phyloP scores from a whole-genome alignment of 1,140 invertebrate species.

The Heterodera schachtii region DNA sequence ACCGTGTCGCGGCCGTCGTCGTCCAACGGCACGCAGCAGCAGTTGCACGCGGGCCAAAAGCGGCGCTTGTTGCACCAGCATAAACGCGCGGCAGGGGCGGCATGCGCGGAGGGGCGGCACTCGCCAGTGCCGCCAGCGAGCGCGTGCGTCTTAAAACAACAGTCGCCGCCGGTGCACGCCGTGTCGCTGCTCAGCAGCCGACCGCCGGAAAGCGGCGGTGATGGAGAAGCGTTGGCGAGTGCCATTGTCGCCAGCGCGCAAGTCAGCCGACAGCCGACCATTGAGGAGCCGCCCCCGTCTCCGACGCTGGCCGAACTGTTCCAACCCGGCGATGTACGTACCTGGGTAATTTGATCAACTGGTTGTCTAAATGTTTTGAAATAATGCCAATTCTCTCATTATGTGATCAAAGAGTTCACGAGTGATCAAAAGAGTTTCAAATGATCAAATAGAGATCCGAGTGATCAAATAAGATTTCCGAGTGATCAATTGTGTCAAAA shows the following conservation, averaged over 20 bases:
- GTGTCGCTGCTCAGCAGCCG: background rate
- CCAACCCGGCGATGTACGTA: conserved; percentile 44
- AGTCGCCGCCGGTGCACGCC: background rate
- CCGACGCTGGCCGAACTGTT: conserved; percentile 54
- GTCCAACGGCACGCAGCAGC: background rate
- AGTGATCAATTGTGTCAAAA: too few species aligned
- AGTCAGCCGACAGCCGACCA: conserved; percentile 56
- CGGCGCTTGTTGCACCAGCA: conserved; percentile 29
- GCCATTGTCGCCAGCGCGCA: conserved; percentile 3
- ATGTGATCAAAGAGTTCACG: too few species aligned
- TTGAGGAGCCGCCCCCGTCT: conserved; percentile 59
- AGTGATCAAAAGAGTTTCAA: too few species aligned
- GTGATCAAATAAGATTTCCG: too few species aligned
- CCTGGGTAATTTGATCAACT: too few species aligned
- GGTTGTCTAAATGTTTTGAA: too few species aligned
- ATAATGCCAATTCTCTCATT: too few species aligned
- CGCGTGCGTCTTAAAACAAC: background rate
- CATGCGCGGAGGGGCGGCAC: background rate
- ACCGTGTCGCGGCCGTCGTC: background rate
- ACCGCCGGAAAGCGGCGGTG: background rate
- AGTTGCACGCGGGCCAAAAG: conserved; percentile 31
- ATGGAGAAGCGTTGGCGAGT: background rate
- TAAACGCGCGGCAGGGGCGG: conserved; percentile 13
- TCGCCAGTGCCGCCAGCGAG: background rate
- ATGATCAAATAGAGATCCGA: too few species aligned